These are phyloP conservation scores for Prosopocoilus inquinatus DNA, from an alignment of 2,888 invertebrate genomes.

Conservation along the genomic window DNA sequence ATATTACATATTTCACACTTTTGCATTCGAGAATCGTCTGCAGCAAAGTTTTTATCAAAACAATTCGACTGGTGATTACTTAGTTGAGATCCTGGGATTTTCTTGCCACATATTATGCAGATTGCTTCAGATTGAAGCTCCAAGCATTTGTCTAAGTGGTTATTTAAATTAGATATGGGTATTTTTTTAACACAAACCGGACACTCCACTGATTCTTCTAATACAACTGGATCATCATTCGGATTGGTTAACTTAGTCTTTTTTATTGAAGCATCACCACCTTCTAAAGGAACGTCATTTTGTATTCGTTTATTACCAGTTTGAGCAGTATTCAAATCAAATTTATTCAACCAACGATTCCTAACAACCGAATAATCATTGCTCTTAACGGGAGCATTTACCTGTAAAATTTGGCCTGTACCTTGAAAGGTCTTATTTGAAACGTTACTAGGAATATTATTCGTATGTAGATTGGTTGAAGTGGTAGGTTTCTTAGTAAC, in stretches of 20 bases:
- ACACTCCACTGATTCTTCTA: slow-evolving; percentile 37
- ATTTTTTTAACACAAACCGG: slow-evolving; percentile 44
- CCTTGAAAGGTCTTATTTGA: too few species aligned
- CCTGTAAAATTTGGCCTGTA: too few species aligned
- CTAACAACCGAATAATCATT: slow-evolving; percentile 41
- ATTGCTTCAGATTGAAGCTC: slow-evolving; percentile 29
- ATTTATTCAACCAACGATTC: slow-evolving; percentile 49
- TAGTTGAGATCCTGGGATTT: slow-evolving; percentile 41
- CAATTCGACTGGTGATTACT: slow-evolving; percentile 34
- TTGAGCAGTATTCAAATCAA: slow-evolving; percentile 22
- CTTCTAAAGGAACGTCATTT: slow-evolving; percentile 18
- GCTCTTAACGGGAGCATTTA: slow-evolving; percentile 2
- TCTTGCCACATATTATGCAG: slow-evolving; percentile 53
- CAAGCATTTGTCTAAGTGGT: slow-evolving; percentile 27
- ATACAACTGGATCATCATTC: neutral
- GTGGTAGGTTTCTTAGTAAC: slow-evolving; percentile 24
- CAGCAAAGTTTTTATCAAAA: slow-evolving; percentile 2
- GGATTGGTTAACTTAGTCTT: neutral
- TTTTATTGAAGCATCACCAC: slow-evolving; percentile 14
- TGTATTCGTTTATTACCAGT: slow-evolving; percentile 21
- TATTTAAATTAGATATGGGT: slow-evolving; percentile 18
- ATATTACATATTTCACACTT: slow-evolving; percentile 55
- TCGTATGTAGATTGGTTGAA: slow-evolving; percentile 4
- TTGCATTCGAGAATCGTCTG: slow-evolving; percentile 31
- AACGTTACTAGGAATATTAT: slow-evolving; percentile 14